These are phyloP conservation scores for Rhinoderma darwinii DNA, from an alignment of 2,113 vertebrate species.

Conservation along the genomic window DNA sequence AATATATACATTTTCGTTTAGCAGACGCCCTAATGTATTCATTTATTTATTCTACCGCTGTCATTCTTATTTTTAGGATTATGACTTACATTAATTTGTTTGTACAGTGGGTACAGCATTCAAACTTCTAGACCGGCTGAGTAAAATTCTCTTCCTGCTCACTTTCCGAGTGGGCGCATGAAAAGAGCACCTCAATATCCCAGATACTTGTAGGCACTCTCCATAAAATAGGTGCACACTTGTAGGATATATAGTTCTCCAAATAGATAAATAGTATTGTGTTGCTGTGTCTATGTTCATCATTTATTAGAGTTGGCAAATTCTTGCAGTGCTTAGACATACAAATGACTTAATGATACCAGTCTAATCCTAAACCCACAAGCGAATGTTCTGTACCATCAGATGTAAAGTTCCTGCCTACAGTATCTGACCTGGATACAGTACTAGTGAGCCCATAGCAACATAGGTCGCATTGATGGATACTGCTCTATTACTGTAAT, in stretches of 20 bases:
- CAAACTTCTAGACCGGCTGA: too few relatives aligned
- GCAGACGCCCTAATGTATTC: too few relatives aligned
- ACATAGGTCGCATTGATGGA: not conserved
- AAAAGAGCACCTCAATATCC: too few relatives aligned
- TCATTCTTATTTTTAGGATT: too few relatives aligned
- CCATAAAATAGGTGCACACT: too few relatives aligned
- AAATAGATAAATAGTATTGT: not conserved
- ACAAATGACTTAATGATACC: not conserved
- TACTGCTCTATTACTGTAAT: not conserved
- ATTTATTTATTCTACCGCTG: too few relatives aligned
- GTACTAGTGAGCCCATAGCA: not conserved
- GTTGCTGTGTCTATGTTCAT: not conserved
- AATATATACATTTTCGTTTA: too few relatives aligned
- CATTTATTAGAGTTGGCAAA: not conserved
- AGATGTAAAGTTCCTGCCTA: constrained; percentile 1
- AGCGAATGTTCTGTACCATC: not conserved
- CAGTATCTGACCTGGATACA: not conserved
- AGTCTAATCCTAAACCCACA: constrained; percentile 19
- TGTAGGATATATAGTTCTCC: not conserved
- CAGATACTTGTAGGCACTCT: not conserved
- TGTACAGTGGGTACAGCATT: too few relatives aligned
- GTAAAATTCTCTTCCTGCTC: too few relatives aligned
- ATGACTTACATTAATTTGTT: too few relatives aligned
- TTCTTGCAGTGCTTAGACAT: not conserved
- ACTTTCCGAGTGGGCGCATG: too few relatives aligned